Conservation (phyloP, 2,888 invertebrate species). For the Aethes cnicana region DNA sequence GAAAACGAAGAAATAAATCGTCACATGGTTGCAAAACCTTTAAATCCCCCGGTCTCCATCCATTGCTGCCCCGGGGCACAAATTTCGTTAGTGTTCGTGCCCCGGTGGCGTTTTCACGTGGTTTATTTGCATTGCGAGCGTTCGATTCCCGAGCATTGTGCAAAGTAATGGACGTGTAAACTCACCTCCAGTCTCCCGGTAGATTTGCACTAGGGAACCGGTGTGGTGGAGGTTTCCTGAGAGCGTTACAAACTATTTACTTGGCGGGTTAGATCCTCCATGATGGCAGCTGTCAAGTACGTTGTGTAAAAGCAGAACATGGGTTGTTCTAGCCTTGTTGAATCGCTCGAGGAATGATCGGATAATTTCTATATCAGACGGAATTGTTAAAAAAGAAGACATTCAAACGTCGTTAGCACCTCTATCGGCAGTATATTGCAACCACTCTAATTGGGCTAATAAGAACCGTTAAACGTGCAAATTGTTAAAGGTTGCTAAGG, state of each 20-base stretch:
- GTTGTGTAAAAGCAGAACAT: too few species aligned
- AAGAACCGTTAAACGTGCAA: too few species aligned
- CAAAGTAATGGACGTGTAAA: slow-evolving; percentile 13
- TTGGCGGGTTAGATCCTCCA: too few species aligned
- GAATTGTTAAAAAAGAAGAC: too few species aligned
- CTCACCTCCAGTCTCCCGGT: background rate
- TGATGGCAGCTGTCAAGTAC: too few species aligned
- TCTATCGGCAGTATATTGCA: too few species aligned
- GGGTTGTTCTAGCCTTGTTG: too few species aligned
- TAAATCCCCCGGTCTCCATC: background rate
- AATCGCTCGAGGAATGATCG: too few species aligned
- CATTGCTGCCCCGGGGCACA: slow-evolving; percentile 1
- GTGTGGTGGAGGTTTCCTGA: background rate
- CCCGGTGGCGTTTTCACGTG: slow-evolving; percentile 6
- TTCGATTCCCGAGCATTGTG: slow-evolving; percentile 14
- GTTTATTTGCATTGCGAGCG: slow-evolving; percentile 16
- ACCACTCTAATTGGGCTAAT: too few species aligned
- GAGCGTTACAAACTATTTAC: background rate
- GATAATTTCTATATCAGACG: too few species aligned
- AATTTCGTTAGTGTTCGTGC: slow-evolving; percentile 5
- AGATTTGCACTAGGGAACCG: background rate
- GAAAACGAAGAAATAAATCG: background rate
- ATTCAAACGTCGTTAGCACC: too few species aligned
- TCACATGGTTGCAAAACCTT: background rate
- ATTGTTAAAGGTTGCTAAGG: too few species aligned